phyloP scores from a whole-genome alignment of 2,113 vertebrate genomes.

The Lagenorhynchus albirostris region DNA sequence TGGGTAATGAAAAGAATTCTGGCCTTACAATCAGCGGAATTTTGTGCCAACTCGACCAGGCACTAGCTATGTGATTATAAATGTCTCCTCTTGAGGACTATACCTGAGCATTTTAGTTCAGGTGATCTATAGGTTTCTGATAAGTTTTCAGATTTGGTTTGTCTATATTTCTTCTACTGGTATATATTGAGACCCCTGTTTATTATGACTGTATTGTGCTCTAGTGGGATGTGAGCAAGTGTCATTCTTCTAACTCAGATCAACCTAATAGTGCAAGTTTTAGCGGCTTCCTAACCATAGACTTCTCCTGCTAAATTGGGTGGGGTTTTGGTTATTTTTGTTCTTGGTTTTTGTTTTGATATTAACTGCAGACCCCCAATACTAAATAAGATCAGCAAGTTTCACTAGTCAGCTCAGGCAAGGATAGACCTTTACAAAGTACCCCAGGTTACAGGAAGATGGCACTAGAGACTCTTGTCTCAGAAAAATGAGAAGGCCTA shows the following conservation, averaged over 20 bases:
- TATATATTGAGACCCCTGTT: not conserved
- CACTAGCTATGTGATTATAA: conserved; percentile 35
- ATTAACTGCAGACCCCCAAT: not conserved
- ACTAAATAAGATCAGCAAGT: not conserved
- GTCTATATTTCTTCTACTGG: not conserved
- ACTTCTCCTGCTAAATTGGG: not conserved
- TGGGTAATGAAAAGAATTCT: conserved; percentile 72
- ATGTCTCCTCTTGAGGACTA: not conserved
- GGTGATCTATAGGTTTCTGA: not conserved
- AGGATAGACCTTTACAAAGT: not conserved
- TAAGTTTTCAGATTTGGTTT: conserved; percentile 2
- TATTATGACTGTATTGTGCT: not conserved
- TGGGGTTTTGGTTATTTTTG: not conserved
- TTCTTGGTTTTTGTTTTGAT: not conserved
- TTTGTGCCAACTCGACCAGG: conserved; percentile 56
- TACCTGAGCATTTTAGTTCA: not conserved
- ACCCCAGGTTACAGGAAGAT: conserved; percentile 60
- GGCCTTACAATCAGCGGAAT: conserved; percentile 66
- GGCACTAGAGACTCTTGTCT: conserved; percentile 55
- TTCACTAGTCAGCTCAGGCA: not conserved
- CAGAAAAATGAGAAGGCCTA: not conserved
- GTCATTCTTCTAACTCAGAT: not conserved
- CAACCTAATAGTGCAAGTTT: not conserved
- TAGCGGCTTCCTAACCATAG: not conserved
- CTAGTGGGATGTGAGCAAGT: not conserved